Evolutionary conservation across 1,140 invertebrate genomes (phyloP), one percentile per base, ranked within the genome.

Genomic region (Ephestia elutella): DNA sequence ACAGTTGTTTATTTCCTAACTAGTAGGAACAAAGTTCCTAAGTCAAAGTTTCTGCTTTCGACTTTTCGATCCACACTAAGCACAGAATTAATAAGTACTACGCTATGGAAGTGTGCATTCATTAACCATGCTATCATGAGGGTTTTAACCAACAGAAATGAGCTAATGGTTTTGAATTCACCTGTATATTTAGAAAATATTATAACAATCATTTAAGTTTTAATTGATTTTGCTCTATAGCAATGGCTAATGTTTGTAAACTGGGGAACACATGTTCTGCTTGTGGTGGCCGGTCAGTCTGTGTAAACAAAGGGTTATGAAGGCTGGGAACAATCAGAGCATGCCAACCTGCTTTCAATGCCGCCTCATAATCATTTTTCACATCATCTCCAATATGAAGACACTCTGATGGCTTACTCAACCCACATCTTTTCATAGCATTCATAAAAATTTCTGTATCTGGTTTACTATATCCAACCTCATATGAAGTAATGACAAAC

Each of bases 361-460:
- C 95, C 2, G 93, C 96, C 5, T 91, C 49, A 81, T 95, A 97
- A 86, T 98, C 96, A 11, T 93, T 91, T 32, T 90, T 75, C 5
- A 93, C 66, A 65, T 92, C 91, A 89, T 98, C 94, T 3, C 96
- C 96, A 57, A 98, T 91, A 80, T 98, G 96, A 2, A 97, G 74
- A 19, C 94, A 93, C 73, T 96, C 90, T 10, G 86, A 61, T 0
- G 94, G 60, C 68, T 67, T 2, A 44, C 60, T 13, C 63, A 48
- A 15, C 84, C 57, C 56, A 84, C 84, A 11, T 21, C 80, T 70
- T 38, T 75, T 74, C 49, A 96, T 84, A 2, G 95, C 95, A 67
- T 91, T 83, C 44, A 92, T 65, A 73, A 97, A 98, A 65, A 97
- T 96, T 62, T 82, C 78, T 13, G 82, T 70, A 75, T 93, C 85